A percentile compares a stretch with the other conserved stretches of the same genome.
phyloP scores from a whole-genome alignment of 2,888 invertebrate species.

The Lycophotia porphyrea region DNA sequence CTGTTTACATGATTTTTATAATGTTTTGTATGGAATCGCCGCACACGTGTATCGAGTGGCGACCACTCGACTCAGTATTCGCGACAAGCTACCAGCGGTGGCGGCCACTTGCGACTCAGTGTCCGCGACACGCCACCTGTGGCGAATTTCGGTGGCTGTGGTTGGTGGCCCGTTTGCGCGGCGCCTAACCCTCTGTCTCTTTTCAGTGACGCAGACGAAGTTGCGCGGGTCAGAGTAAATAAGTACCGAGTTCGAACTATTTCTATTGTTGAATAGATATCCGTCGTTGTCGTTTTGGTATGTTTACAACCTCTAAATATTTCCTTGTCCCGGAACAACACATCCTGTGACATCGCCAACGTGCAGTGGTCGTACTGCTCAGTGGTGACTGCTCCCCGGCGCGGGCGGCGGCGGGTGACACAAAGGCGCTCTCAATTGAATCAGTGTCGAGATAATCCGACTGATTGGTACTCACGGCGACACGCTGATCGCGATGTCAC shows the following conservation, averaged over 20 bases:
- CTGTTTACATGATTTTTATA: too few relatives aligned
- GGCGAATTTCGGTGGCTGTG: too few relatives aligned
- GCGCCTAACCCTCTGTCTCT: too few relatives aligned
- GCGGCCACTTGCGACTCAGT: too few relatives aligned
- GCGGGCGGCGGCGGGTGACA: neutral
- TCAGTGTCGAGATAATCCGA: slow-evolving; percentile 19
- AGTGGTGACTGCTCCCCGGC: neutral
- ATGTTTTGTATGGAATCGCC: too few relatives aligned
- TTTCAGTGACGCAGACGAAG: too few relatives aligned
- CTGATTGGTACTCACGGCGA: slow-evolving; percentile 14
- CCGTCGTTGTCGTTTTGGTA: neutral
- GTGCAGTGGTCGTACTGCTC: neutral
- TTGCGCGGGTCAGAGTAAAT: too few relatives aligned
- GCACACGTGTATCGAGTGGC: too few relatives aligned
- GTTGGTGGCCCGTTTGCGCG: too few relatives aligned
- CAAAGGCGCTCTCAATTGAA: slow-evolving; percentile 43
- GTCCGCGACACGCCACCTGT: too few relatives aligned
- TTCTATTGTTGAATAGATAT: neutral
- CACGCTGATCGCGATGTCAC: slow-evolving; percentile 27
- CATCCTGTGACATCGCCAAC: neutral
- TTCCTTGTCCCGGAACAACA: neutral
- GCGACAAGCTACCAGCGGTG: too few relatives aligned
- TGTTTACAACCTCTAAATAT: neutral
- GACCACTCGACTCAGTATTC: too few relatives aligned
- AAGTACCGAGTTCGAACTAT: neutral